Evolutionary conservation across 2,797 vertebrate species (phyloP).

Genomic region (Schizopygopsis malacanthus): DNA sequence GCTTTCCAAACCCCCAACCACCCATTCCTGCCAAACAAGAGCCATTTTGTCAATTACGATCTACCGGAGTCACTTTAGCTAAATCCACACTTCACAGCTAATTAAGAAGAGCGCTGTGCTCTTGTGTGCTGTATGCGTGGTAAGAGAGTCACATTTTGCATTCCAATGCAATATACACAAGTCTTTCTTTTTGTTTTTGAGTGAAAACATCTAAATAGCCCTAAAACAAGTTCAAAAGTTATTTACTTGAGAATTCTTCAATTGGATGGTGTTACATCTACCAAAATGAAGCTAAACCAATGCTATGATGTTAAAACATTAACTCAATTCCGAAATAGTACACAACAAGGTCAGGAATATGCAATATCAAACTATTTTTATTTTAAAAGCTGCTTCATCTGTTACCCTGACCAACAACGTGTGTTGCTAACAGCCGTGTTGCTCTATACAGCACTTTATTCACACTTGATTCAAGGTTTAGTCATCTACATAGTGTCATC

Average conservation of each 20-base stretch:
- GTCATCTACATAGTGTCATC: slow-evolving; percentile 28
- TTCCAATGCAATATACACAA: slow-evolving; percentile 10
- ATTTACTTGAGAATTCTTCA: background rate
- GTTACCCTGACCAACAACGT: background rate
- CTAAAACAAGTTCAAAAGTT: background rate
- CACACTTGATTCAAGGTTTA: slow-evolving; percentile 22
- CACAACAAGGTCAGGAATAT: background rate
- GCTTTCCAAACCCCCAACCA: slow-evolving; percentile 32
- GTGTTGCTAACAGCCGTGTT: slow-evolving; percentile 5
- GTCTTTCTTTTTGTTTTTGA: background rate
- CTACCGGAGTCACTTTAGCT: slow-evolving; percentile 49
- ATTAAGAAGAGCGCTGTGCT: slow-evolving; percentile 45
- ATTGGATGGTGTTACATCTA: background rate
- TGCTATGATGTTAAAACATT: background rate
- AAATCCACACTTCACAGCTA: slow-evolving; percentile 58
- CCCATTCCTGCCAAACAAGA: slow-evolving; percentile 38
- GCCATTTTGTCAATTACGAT: slow-evolving; percentile 50
- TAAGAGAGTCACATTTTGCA: slow-evolving; percentile 24
- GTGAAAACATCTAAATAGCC: background rate
- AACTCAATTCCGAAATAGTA: background rate
- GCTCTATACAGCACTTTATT: background rate
- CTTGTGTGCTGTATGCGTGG: slow-evolving; percentile 21
- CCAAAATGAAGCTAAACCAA: background rate
- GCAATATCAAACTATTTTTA: background rate
- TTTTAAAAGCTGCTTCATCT: background rate